Evolutionary conservation across 2,113 vertebrate genomes (phyloP).

Genomic region (Chloebia gouldiae): DNA sequence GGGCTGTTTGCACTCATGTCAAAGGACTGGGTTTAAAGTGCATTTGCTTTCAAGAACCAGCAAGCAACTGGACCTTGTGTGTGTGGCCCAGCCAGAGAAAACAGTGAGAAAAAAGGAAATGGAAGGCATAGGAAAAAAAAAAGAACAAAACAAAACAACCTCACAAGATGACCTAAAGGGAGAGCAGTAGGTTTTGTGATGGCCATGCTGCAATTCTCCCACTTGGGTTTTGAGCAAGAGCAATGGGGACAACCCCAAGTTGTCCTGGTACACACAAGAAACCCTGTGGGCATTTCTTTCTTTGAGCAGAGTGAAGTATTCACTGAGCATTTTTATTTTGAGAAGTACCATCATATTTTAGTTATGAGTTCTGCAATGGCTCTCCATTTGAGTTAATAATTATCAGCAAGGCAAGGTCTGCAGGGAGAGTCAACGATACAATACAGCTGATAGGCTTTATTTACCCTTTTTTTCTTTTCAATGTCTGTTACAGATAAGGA

Average conservation of each 20-base stretch:
- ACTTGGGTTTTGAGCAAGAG: neutral
- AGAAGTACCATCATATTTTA: neutral
- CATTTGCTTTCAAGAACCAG: neutral
- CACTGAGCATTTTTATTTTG: neutral
- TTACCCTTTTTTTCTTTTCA: neutral
- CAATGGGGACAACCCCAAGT: neutral
- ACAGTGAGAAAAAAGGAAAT: neutral
- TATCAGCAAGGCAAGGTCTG: neutral
- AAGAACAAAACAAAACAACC: neutral
- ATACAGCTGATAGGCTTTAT: slow-evolving; percentile 1
- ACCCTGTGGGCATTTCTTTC: neutral
- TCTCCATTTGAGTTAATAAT: slow-evolving; percentile 33
- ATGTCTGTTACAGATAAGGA: neutral
- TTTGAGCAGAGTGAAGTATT: neutral
- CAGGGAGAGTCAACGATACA: neutral
- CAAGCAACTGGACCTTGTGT: neutral
- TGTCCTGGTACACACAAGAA: neutral
- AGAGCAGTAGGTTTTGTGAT: neutral
- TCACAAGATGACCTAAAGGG: neutral
- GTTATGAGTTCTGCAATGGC: neutral
- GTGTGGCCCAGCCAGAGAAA: neutral
- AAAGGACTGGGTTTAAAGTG: neutral
- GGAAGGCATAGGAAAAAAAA: neutral
- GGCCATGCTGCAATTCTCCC: neutral
- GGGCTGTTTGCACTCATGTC: neutral